Evolutionary conservation across 2,888 invertebrate species (phyloP).

Genomic region (Ganaspis brasiliensis): DNA sequence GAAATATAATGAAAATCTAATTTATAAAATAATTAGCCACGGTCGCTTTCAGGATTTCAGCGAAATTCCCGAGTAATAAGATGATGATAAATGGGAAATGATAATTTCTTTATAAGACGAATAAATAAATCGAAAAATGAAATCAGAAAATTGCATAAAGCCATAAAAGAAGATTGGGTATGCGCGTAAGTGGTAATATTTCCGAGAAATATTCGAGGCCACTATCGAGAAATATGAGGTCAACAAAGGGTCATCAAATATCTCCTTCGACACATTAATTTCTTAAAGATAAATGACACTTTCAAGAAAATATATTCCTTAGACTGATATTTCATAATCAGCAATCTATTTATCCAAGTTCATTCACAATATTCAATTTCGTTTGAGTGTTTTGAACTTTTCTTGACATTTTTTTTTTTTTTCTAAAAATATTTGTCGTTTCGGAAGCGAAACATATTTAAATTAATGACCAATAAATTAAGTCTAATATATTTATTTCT

Average conservation of each 20-base stretch:
- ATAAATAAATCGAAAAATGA: slow-evolving; percentile 18
- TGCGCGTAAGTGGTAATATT: slow-evolving; percentile 12
- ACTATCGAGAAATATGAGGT: slow-evolving; percentile 64
- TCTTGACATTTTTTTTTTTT: no score
- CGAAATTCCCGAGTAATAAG: no score
- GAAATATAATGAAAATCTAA: no score
- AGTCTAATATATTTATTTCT: no score
- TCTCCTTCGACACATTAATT: slow-evolving; percentile 54
- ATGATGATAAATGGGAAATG: not conserved
- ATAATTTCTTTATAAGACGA: not conserved
- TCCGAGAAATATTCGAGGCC: slow-evolving; percentile 30
- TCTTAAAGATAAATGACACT: slow-evolving; percentile 54
- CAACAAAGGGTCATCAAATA: slow-evolving; percentile 61
- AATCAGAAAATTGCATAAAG: slow-evolving; percentile 24
- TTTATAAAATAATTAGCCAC: no score
- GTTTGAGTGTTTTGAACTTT: no score
- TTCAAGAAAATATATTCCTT: not conserved
- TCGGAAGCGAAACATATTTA: no score
- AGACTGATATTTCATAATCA: not conserved
- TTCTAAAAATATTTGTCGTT: no score
- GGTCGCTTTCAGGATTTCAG: no score
- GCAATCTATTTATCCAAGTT: no score
- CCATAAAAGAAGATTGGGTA: slow-evolving; percentile 17
- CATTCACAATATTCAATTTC: no score
- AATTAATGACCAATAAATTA: no score